These are phyloP conservation scores for Myotis vivesi DNA, from an alignment of 2,797 vertebrate species.

Conservation along the genomic window DNA sequence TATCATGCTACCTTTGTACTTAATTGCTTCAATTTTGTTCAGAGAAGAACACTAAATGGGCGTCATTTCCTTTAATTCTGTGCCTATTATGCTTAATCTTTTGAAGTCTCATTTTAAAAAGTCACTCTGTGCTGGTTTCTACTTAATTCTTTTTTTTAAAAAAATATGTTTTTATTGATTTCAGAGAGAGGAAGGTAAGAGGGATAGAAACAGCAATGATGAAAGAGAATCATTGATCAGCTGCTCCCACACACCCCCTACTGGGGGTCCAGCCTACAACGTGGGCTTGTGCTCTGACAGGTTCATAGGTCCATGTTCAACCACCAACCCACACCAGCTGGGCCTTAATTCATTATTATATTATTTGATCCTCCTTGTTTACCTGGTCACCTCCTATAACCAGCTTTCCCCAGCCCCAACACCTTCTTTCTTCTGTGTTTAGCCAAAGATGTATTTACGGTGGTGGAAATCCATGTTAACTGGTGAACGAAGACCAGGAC, in stretches of 20 bases:
- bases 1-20: constrained; percentile 16
- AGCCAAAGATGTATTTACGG: not conserved
- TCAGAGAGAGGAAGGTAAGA: too few relatives aligned
- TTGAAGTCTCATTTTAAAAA: constrained; percentile 33
- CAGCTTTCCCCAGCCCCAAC: not conserved
- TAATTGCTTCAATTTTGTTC: constrained; percentile 51
- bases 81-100: constrained; percentile 20
- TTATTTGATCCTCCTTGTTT: not conserved
- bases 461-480: not conserved
- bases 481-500: not conserved
- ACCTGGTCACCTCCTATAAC: not conserved
- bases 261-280: too few relatives aligned
- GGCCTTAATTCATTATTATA: not conserved
- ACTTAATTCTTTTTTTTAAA: not conserved
- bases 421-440: not conserved
- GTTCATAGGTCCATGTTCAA: too few relatives aligned
- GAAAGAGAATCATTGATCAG: too few relatives aligned
- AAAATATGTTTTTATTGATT: too few relatives aligned
- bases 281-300: too few relatives aligned
- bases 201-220: too few relatives aligned
- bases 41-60: constrained; percentile 43
- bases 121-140: constrained; percentile 32
- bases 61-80: constrained; percentile 58
- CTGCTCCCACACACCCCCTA: too few relatives aligned
- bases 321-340: too few relatives aligned